phyloP scores from a whole-genome alignment of 2,888 invertebrate species.

The Tubulanus polymorphus region DNA sequence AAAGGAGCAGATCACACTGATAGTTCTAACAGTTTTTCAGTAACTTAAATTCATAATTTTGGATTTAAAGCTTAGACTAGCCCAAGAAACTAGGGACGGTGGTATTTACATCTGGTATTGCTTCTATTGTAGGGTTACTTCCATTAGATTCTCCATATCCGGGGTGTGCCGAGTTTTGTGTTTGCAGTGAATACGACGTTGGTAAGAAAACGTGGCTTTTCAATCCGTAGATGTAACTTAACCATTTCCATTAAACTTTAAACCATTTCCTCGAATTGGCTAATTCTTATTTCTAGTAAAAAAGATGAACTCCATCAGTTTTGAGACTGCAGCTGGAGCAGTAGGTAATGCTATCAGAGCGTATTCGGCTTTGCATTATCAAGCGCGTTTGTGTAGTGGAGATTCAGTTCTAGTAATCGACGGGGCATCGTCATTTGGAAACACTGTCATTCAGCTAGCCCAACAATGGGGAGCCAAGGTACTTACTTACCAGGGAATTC shows the following conservation, averaged over 20 bases:
- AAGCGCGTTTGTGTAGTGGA: conserved; percentile 51
- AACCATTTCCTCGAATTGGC: neutral
- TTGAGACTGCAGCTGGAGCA: conserved; percentile 54
- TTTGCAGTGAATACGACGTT: conserved; percentile 54
- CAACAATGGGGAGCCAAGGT: conserved; percentile 56
- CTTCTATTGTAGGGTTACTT: conserved; percentile 47
- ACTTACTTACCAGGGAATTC: neutral
- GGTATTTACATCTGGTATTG: neutral
- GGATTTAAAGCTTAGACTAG: neutral
- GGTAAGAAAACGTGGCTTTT: conserved; percentile 46
- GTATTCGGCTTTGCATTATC: conserved; percentile 55
- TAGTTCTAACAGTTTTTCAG: neutral
- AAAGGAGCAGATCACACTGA: neutral
- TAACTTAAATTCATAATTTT: neutral
- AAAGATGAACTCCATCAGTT: conserved; percentile 52
- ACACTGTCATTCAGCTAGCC: conserved; percentile 53
- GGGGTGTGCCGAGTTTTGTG: conserved; percentile 54
- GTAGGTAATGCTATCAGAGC: conserved; percentile 55
- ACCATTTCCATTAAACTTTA: too few species aligned
- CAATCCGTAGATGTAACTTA: too few species aligned
- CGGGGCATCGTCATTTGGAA: conserved; percentile 54
- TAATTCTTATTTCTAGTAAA: conserved; percentile 34
- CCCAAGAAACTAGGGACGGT: too few species aligned
- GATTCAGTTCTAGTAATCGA: conserved; percentile 55
- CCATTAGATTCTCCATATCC: conserved; percentile 52